A percentile compares a stretch with the other conserved stretches of the same genome.
These are phyloP conservation scores for Argentina silus DNA, from an alignment of 2,797 vertebrate species.

Conservation along the genomic window DNA sequence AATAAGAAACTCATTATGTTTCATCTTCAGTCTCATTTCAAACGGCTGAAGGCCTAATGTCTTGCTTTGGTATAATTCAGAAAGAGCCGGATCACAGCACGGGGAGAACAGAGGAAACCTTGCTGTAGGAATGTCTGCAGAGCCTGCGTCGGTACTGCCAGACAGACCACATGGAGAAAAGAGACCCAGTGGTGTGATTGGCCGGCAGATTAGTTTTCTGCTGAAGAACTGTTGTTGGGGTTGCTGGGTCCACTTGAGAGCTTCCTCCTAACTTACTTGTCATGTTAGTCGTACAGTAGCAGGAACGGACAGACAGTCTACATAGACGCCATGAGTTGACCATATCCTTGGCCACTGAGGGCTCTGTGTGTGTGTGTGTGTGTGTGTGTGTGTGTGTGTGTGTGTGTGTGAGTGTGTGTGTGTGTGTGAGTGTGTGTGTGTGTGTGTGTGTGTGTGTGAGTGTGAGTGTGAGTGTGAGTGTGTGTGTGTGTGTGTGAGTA, in stretches of 20 bases:
- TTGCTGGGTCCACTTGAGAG: too few relatives aligned
- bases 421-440: slow-evolving; percentile 13
- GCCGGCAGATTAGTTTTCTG: too few relatives aligned
- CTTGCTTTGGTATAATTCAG: slow-evolving; percentile 70
- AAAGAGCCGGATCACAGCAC: slow-evolving; percentile 64
- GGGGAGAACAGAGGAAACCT: slow-evolving; percentile 59
- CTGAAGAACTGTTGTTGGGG: too few relatives aligned
- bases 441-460: slow-evolving; percentile 73
- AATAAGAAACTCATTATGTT: slow-evolving; percentile 85
- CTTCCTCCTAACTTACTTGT: too few relatives aligned
- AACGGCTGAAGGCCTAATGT: slow-evolving; percentile 73
- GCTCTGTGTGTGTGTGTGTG: too few relatives aligned
- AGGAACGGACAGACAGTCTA: too few relatives aligned
- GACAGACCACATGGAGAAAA: slow-evolving; percentile 56
- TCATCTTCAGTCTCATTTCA: slow-evolving; percentile 75
- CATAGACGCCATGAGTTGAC: too few relatives aligned
- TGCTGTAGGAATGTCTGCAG: slow-evolving; percentile 49
- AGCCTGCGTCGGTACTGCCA: slow-evolving; percentile 40
- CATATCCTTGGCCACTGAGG: too few relatives aligned
- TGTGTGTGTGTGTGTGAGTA: slow-evolving; percentile 42
- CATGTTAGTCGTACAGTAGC: too few relatives aligned
- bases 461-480: neutral
- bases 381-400: too few relatives aligned
- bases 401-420: neutral
- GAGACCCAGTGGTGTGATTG: too few relatives aligned